A percentile compares a stretch with the other conserved stretches of the same genome.
phyloP scores from a whole-genome alignment of 2,113 vertebrate species.

The Blennius ocellaris region DNA sequence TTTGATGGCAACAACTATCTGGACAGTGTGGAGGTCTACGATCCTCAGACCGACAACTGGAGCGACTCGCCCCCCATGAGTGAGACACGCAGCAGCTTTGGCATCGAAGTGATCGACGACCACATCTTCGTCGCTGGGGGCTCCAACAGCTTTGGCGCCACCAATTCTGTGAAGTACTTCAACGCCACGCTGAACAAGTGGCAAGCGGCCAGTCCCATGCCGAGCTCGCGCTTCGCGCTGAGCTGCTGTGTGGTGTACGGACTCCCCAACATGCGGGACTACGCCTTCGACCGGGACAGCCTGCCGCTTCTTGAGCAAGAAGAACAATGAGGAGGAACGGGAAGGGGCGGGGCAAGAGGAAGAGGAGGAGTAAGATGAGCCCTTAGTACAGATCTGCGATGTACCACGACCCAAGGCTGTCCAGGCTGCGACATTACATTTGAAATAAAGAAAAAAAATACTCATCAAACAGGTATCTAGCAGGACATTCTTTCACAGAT shows the following conservation, averaged over 20 bases:
- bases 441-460: too few species aligned
- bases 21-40: slow-evolving; percentile 51
- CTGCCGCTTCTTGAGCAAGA: rapidly evolving
- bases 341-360: too few species aligned
- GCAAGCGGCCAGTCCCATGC: slow-evolving; percentile 80
- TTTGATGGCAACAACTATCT: slow-evolving; percentile 84
- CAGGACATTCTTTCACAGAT: too few species aligned
- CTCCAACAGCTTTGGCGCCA: slow-evolving; percentile 50
- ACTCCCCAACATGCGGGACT: slow-evolving; percentile 73
- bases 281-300: not conserved
- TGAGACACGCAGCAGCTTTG: slow-evolving; percentile 88
- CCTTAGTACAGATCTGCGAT: too few species aligned
- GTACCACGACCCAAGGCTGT: too few species aligned
- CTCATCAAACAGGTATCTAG: too few species aligned
- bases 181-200: slow-evolving; percentile 75
- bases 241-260: slow-evolving; percentile 89
- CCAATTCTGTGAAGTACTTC: slow-evolving; percentile 51
- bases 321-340: not conserved
- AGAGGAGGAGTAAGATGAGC: too few species aligned
- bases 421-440: too few species aligned
- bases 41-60: slow-evolving; percentile 84
- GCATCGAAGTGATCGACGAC: slow-evolving; percentile 85
- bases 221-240: slow-evolving; percentile 83
- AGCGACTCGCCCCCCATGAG: slow-evolving; percentile 83
- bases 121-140: slow-evolving; percentile 69